A percentile compares a stretch with the other conserved stretches of the same genome.
Conservation (phyloP, 2,888 invertebrate genomes). For the Leptinotarsa rubiginosa region DNA sequence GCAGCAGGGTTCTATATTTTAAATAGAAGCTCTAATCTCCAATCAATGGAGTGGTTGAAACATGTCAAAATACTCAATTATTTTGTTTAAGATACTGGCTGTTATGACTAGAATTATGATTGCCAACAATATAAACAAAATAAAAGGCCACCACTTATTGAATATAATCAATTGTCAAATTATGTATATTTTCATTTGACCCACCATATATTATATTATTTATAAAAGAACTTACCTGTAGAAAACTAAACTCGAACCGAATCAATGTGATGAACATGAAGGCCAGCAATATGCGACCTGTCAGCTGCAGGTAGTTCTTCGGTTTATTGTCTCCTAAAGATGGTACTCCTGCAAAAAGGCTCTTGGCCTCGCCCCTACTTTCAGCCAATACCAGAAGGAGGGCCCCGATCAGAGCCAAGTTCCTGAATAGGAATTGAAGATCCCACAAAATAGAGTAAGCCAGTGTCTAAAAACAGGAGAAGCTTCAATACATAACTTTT, state of each 20-base stretch:
- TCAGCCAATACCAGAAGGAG: constrained; percentile 96
- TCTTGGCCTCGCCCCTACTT: constrained; percentile 91
- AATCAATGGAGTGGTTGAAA: no score
- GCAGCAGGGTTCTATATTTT: no score
- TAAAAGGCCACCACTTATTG: no score
- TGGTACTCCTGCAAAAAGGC: constrained; percentile 96
- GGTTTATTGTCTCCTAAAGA: constrained; percentile 94
- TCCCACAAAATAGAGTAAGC: constrained; percentile 99
- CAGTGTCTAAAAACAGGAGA: constrained; percentile 76
- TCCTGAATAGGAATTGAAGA: constrained; percentile 94
- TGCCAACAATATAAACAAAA: no score
- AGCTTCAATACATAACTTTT: constrained; percentile 5
- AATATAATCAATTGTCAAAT: no score
- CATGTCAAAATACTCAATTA: no score
- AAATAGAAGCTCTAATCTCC: no score
- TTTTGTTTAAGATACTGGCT: no score
- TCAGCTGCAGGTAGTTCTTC: constrained; percentile 95
- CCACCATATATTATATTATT: no score
- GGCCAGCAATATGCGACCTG: constrained; percentile 93
- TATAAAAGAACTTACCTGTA: constrained; percentile 74
- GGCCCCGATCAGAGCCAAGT: constrained; percentile 97
- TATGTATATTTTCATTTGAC: no score
- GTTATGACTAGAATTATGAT: no score
- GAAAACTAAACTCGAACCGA: constrained; percentile 90
- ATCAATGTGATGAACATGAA: constrained; percentile 99